phyloP scores from a whole-genome alignment of 2,113 vertebrate genomes.

The Ondatra zibethicus region DNA sequence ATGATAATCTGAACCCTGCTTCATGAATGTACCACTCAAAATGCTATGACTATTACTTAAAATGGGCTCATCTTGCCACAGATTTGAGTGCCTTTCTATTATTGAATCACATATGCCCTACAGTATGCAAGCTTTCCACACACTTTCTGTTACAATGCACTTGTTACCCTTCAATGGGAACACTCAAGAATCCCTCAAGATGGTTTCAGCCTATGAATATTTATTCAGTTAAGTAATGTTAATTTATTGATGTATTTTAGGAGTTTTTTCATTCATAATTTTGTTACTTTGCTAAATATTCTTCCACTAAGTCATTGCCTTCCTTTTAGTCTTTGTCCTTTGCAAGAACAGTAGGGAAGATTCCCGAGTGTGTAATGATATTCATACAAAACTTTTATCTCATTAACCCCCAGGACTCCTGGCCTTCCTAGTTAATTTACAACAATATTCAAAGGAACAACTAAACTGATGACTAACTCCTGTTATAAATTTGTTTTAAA shows the following conservation, averaged over 20 bases:
- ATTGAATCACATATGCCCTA: neutral
- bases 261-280: neutral
- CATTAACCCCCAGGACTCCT: neutral
- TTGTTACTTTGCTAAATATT: neutral
- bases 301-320: neutral
- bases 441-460: slow-evolving; percentile 18
- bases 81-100: neutral
- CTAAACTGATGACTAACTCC: neutral
- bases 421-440: neutral
- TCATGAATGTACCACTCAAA: neutral
- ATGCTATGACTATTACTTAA: neutral
- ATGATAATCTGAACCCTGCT: neutral
- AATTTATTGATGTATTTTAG: neutral
- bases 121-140: neutral
- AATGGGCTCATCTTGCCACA: neutral
- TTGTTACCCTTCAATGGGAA: neutral
- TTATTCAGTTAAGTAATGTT: slow-evolving; percentile 11
- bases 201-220: neutral
- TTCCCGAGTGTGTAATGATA: neutral
- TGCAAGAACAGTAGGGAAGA: neutral
- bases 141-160: neutral
- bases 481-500: neutral
- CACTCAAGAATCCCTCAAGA: neutral
- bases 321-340: neutral
- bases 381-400: neutral